Conservation (phyloP, 2,113 vertebrate species). For the Sylvicapra grimmia region DNA sequence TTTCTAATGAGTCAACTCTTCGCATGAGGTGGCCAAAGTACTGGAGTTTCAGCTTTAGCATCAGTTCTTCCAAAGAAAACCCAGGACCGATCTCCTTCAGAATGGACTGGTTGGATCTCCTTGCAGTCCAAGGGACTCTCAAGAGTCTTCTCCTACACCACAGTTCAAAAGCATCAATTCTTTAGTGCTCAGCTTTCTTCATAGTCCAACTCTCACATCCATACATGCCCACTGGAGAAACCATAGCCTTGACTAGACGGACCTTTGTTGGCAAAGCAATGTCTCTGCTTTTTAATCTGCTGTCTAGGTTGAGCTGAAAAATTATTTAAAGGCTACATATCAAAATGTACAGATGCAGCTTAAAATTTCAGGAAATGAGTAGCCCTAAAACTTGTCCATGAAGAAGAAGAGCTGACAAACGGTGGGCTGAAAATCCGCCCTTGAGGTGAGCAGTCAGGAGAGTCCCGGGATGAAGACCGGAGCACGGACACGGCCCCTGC, state of each 20-base stretch:
- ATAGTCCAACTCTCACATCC: neutral
- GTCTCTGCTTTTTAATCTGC: neutral
- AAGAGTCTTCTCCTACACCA: neutral
- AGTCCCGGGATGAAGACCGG: neutral
- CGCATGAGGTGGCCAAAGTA: neutral
- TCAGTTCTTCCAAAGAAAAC: fast-evolving
- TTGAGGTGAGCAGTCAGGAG: too few species aligned
- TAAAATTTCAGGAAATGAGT: neutral
- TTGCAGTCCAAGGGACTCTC: neutral
- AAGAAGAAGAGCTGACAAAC: neutral
- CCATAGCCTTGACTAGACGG: neutral
- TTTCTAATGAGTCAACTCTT: neutral
- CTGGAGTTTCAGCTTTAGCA: neutral
- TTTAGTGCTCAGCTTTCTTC: fast-evolving
- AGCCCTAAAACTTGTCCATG: neutral
- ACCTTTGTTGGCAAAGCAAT: neutral
- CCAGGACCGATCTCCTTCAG: fast-evolving
- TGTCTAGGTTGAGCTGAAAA: neutral
- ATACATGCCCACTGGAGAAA: neutral
- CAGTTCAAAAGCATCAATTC: neutral
- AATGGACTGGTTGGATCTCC: neutral
- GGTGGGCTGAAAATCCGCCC: too few species aligned
- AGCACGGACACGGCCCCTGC: neutral
- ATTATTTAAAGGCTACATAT: neutral
- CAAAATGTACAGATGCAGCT: neutral